Conservation (phyloP, 1,140 invertebrate genomes). For the Agrilus planipennis region DNA sequence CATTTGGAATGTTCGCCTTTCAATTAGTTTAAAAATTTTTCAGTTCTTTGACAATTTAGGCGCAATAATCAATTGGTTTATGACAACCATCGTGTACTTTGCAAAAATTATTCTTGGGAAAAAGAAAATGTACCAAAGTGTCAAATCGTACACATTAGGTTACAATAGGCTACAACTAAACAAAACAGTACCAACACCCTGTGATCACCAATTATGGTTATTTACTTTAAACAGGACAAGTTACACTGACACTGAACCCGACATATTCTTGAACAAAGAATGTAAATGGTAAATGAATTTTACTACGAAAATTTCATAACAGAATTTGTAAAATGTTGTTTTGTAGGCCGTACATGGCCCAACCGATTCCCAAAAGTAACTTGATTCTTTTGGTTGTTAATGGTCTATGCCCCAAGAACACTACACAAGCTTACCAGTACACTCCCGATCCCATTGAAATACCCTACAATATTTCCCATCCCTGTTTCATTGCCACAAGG, state of each 20-base stretch:
- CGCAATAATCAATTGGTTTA: no score
- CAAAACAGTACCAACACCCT: conserved; percentile 59
- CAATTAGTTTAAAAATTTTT: no score
- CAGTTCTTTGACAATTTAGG: no score
- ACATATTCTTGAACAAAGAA: background rate
- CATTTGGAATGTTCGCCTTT: no score
- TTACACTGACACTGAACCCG: background rate
- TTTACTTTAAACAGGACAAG: conserved; percentile 33
- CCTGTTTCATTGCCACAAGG: conserved; percentile 29
- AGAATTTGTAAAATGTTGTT: conserved; percentile 29
- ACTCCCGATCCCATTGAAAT: conserved; percentile 18
- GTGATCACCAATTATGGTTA: conserved; percentile 52
- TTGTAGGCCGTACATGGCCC: conserved; percentile 64
- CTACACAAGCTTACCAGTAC: conserved; percentile 14
- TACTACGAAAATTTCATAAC: background rate
- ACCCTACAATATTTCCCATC: conserved; percentile 19
- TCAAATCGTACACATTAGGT: no score
- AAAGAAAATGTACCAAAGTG: no score
- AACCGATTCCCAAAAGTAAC: conserved; percentile 70
- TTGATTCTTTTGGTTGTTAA: conserved; percentile 71
- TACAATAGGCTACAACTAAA: conserved; percentile 29
- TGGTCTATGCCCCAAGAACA: conserved; percentile 38
- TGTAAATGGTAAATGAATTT: conserved; percentile 1
- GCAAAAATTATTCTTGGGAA: no score
- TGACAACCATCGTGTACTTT: no score